Evolutionary conservation across 2,888 invertebrate genomes (phyloP), one percentile per base, ranked within the genome.

Genomic region (Folsomia manolachei): DNA sequence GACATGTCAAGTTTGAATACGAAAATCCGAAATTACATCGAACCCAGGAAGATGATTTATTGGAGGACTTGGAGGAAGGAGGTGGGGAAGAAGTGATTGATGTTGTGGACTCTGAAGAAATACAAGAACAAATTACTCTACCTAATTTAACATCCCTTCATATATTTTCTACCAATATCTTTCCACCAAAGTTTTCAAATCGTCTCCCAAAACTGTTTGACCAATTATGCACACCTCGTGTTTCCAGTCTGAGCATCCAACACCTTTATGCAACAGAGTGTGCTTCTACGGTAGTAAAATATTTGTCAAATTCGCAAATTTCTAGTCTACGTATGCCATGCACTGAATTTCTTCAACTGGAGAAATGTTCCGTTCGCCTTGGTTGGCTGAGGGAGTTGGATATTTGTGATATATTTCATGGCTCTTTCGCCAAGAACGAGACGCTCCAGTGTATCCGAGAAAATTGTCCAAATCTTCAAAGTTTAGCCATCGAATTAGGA

Each of bases 201-300:
- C 61, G 51, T 51, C 19, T 68, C n/a, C 71, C 71, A 14, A 4
- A 11, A 11, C 60, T 71, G 24, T 71, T 77, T 27, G 51, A 27
- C 18, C 60, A 27, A 14, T 23, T 77, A 2, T 27, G n/a, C 1
- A 63, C 71, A 1, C 77, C 75, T 1, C 64, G 53, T 14, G 26
- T 77, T 21, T 56, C 25, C 2, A 63, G 52, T 21, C 53, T 77
- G 2, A 27, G 71, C 0, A 68, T 77, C 18, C 73, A 75, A 18
- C 77, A 77, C 61, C 53, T 77, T 2, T 71, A 75, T 27, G 77
- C 75, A 23, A 77, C 77, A 1, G 73, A 72, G 4, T 77, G 77
- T 26, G 51, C 71, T 0, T 52, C 70, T n/a, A 63, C 69, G 2
- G 68, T 74, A 7, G 67, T 69, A 2, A 75, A 69, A 14, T 26